These are phyloP conservation scores for Adelognathus sp. DNA, from an alignment of 2,888 invertebrate species.

Conservation along the genomic window DNA sequence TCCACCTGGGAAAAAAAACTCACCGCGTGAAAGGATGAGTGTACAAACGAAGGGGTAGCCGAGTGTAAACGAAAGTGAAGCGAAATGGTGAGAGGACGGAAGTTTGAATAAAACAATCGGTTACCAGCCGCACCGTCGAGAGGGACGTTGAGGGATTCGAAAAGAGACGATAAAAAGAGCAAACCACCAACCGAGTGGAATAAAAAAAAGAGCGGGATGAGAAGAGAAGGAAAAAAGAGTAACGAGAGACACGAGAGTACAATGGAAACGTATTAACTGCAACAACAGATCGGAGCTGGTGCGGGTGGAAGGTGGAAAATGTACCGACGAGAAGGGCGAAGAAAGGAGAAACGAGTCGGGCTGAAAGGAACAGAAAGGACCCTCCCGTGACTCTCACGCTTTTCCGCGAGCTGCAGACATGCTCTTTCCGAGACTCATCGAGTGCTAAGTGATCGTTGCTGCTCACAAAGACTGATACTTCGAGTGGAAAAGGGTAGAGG, in stretches of 20 bases:
- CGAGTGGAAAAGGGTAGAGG: background rate
- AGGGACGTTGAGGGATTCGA: background rate
- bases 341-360: constrained; percentile 27
- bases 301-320: constrained; percentile 34
- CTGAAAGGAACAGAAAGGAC: constrained; percentile 39
- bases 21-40: background rate
- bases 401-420: constrained; percentile 6
- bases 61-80: background rate
- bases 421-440: constrained; percentile 31
- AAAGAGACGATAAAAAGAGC: background rate
- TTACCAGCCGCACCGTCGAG: background rate
- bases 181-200: background rate
- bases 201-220: background rate
- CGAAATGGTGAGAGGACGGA: background rate
- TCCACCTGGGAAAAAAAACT: background rate
- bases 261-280: constrained; percentile 62
- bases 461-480: constrained; percentile 35
- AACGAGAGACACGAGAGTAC: constrained; percentile 39
- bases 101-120: constrained; percentile 56
- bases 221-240: constrained; percentile 20
- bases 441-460: constrained; percentile 54
- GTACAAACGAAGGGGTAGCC: background rate
- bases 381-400: constrained; percentile 27
- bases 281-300: constrained; percentile 51
- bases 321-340: constrained; percentile 23